Percentiles rank a stretch among this genome's conserved stretches.
Evolutionary conservation across 1,140 invertebrate species (phyloP).

Genomic region (Goniozus legneri): DNA sequence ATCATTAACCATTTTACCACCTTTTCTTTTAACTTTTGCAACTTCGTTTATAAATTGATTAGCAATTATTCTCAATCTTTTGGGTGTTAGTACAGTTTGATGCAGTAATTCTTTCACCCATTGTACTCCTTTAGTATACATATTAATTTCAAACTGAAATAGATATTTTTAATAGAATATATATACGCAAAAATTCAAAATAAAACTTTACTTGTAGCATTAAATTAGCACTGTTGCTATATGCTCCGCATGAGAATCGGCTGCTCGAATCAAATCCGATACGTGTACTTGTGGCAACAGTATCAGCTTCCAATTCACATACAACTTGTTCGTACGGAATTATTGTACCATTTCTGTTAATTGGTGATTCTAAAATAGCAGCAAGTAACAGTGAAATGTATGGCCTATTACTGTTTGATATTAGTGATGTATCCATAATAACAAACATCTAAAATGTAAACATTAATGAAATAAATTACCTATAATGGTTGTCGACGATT

Average conservation of each 20-base stretch:
- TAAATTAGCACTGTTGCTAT: constrained; percentile 59
- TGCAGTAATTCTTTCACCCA: constrained; percentile 77
- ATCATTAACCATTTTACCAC: constrained; percentile 58
- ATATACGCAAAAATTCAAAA: constrained; percentile 8
- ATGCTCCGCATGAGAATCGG: constrained; percentile 63
- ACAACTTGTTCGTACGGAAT: constrained; percentile 73
- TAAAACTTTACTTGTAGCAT: constrained; percentile 53
- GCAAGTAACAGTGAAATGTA: constrained; percentile 74
- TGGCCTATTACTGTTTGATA: constrained; percentile 60
- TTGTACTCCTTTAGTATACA: constrained; percentile 71
- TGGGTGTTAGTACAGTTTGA: constrained; percentile 65
- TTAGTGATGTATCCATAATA: constrained; percentile 68
- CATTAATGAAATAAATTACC: too few species aligned
- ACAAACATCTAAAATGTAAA: constrained; percentile 58
- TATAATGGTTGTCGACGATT: constrained; percentile 1
- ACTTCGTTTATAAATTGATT: constrained; percentile 77
- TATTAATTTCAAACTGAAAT: constrained; percentile 67
- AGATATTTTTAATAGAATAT: constrained; percentile 6
- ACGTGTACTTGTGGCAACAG: constrained; percentile 57
- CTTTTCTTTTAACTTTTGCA: constrained; percentile 65
- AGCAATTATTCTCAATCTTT: constrained; percentile 72
- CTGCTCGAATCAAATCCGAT: constrained; percentile 59
- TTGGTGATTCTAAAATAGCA: constrained; percentile 65
- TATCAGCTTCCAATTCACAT: constrained; percentile 71
- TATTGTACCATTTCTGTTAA: constrained; percentile 57